Conservation (phyloP, 1,140 invertebrate species). For the Campoletis sonorensis region DNA sequence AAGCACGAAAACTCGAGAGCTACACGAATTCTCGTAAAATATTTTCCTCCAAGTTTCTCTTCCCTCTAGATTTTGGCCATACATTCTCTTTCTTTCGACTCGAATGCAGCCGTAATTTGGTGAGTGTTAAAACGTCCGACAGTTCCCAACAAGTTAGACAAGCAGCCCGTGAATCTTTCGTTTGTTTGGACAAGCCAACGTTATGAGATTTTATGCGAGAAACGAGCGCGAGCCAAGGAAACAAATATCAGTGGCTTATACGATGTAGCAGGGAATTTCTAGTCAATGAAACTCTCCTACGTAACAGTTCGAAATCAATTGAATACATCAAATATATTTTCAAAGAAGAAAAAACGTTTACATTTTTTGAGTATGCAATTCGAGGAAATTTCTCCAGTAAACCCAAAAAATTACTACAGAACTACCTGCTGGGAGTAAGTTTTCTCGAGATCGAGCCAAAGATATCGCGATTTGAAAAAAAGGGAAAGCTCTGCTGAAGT, state of each 20-base stretch:
- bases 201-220: constrained; percentile 59
- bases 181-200: constrained; percentile 54
- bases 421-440: no score
- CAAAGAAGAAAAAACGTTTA: neutral
- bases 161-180: neutral
- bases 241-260: constrained; percentile 17
- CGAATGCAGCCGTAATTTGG: constrained; percentile 25
- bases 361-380: neutral
- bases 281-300: neutral
- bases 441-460: no score
- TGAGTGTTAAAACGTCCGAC: constrained; percentile 51
- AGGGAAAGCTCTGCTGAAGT: no score
- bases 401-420: no score
- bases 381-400: neutral
- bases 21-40: neutral
- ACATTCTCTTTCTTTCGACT: neutral
- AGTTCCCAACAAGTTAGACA: constrained; percentile 40
- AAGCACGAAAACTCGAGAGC: no score
- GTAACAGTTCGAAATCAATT: neutral
- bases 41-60: neutral
- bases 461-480: no score
- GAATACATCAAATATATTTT: neutral
- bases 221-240: constrained; percentile 18
- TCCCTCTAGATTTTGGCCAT: constrained; percentile 1
- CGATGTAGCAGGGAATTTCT: neutral